Conservation (phyloP, 2,888 invertebrate genomes). For the Ptychoptera contaminata region DNA sequence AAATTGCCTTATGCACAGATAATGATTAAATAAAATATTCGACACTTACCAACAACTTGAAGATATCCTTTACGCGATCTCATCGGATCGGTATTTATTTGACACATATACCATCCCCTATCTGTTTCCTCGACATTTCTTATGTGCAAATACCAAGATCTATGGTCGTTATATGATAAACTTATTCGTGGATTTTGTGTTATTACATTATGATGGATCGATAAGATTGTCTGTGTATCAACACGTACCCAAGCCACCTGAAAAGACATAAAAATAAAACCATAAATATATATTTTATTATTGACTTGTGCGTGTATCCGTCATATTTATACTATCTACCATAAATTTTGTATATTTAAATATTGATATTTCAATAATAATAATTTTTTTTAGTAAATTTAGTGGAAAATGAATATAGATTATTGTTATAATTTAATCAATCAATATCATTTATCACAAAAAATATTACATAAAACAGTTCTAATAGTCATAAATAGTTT, state of each 20-base stretch:
- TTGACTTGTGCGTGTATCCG: too few species aligned
- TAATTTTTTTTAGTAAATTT: too few species aligned
- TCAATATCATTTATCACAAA: too few species aligned
- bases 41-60: conserved; percentile 62
- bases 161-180: conserved; percentile 64
- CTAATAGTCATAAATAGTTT: too few species aligned
- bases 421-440: too few species aligned
- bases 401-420: too few species aligned
- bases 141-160: conserved; percentile 73
- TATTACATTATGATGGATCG: conserved; percentile 74
- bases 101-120: conserved; percentile 74
- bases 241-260: conserved; percentile 83
- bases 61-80: conserved; percentile 65
- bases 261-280: conserved; percentile 12
- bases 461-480: too few species aligned
- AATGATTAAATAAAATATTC: background rate
- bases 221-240: conserved; percentile 72
- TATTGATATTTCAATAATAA: too few species aligned
- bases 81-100: conserved; percentile 78
- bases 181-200: conserved; percentile 71
- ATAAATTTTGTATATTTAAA: too few species aligned
- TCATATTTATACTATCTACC: too few species aligned
- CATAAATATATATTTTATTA: background rate
- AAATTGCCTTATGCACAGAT: too few species aligned
- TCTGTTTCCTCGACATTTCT: conserved; percentile 66